Evolutionary conservation across 2,113 vertebrate genomes (phyloP).

Genomic region (Hypocryptadius cinnamomeus): DNA sequence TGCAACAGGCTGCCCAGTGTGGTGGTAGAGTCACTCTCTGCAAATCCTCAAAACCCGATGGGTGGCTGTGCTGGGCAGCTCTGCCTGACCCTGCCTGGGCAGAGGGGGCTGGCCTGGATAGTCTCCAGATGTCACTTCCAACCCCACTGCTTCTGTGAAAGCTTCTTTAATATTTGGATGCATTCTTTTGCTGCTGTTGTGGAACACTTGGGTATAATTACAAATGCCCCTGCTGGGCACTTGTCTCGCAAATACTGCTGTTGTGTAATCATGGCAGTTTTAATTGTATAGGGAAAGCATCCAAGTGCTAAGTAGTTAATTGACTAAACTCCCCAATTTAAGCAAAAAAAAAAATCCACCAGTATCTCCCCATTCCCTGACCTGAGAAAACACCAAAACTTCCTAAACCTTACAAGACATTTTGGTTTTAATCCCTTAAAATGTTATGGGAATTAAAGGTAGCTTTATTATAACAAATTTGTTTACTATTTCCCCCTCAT

Average conservation of each 20-base stretch:
- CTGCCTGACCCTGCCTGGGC: background rate
- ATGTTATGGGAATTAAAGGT: background rate
- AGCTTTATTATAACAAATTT: background rate
- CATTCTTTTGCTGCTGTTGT: background rate
- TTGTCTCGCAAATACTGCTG: background rate
- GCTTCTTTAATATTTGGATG: background rate
- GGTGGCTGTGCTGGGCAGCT: background rate
- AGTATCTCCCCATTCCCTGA: background rate
- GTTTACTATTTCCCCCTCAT: background rate
- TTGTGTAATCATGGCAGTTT: background rate
- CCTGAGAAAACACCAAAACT: background rate
- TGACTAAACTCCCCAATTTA: background rate
- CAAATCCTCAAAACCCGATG: rapidly evolving
- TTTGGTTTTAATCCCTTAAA: background rate
- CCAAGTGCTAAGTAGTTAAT: slow-evolving; percentile 41
- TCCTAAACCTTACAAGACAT: background rate
- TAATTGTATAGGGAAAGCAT: slow-evolving; percentile 7
- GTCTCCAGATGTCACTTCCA: background rate
- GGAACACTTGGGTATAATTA: slow-evolving; percentile 14
- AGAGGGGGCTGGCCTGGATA: background rate
- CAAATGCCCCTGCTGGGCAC: slow-evolving; percentile 9
- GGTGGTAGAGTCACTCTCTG: background rate
- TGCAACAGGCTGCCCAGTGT: background rate
- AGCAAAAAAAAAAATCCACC: background rate
- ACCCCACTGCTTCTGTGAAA: background rate